phyloP scores from a whole-genome alignment of 35 echinoderm and acorn worm species.

The Antedon bifida region DNA sequence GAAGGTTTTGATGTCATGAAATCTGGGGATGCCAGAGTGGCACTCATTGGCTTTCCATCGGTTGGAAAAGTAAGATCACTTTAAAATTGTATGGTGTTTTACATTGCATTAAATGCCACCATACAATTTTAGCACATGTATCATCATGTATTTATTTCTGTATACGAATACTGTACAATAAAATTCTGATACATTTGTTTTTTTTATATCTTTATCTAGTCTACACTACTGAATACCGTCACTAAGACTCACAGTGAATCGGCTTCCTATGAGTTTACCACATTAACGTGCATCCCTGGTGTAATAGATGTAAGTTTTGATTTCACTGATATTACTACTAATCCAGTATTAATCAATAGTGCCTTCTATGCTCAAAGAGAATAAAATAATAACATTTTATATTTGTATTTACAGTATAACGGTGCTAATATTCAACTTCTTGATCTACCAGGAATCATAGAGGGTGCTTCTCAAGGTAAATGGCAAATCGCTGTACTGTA shows the following conservation, averaged over 20 bases:
- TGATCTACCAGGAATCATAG: conserved; percentile 95
- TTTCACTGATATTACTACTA: too few species aligned
- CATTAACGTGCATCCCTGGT: conserved; percentile 90
- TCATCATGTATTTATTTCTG: too few species aligned
- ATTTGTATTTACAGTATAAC: conserved; percentile 43
- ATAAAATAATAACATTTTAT: neutral
- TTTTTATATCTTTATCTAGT: conserved; percentile 24
- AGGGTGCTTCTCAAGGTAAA: conserved; percentile 94
- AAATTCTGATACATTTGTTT: too few species aligned
- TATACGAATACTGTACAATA: too few species aligned
- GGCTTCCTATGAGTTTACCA: conserved; percentile 93
- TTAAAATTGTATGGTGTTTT: neutral
- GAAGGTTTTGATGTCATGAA: conserved; percentile 99
- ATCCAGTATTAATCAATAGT: too few species aligned
- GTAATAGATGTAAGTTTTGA: conserved; percentile 64
- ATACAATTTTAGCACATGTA: too few species aligned
- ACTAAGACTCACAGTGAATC: conserved; percentile 99
- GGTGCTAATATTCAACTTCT: conserved; percentile 95
- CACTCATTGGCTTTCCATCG: conserved; percentile 94
- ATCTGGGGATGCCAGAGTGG: conserved; percentile 99
- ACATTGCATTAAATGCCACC: too few species aligned
- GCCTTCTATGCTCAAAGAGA: too few species aligned
- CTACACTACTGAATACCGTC: conserved; percentile 74
- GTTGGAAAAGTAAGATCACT: conserved; percentile 75
- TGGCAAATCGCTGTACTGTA: neutral